phyloP scores from a whole-genome alignment of 1,140 invertebrate genomes.

The Euwallacea similis region DNA sequence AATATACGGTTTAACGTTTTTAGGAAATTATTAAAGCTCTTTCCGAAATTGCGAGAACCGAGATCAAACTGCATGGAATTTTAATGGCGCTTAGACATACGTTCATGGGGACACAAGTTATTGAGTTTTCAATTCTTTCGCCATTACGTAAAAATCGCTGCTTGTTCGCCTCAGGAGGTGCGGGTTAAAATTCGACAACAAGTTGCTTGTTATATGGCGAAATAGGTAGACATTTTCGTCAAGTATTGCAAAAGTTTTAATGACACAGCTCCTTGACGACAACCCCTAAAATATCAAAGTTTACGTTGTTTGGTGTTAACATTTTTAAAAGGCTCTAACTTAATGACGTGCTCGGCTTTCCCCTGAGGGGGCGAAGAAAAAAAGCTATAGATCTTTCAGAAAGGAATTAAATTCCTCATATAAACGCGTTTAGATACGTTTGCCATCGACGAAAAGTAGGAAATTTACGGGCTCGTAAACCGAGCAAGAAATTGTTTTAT shows the following conservation, averaged over 20 bases:
- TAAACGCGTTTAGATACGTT: no score
- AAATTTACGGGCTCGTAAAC: conserved; percentile 29
- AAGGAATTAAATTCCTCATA: no score
- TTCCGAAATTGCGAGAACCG: no score
- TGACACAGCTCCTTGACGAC: neutral
- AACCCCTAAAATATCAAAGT: neutral
- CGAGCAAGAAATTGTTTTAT: conserved; percentile 29
- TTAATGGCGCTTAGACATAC: neutral
- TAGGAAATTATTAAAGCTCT: no score
- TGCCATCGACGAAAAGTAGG: neutral
- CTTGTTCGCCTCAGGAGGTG: no score
- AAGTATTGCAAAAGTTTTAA: neutral
- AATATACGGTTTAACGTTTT: no score
- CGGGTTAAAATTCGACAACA: no score
- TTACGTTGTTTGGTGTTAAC: neutral
- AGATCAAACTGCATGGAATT: no score
- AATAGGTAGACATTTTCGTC: conserved; percentile 1
- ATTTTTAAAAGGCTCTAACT: neutral
- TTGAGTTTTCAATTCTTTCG: no score
- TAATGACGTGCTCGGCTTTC: neutral
- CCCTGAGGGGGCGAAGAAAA: no score
- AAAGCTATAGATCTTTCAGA: no score
- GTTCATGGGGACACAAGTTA: neutral
- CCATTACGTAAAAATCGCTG: no score
- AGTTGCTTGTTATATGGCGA: neutral